A percentile compares a stretch with the other conserved stretches of the same genome.
Conservation (phyloP, 2,888 invertebrate species). For the Apamea monoglypha region DNA sequence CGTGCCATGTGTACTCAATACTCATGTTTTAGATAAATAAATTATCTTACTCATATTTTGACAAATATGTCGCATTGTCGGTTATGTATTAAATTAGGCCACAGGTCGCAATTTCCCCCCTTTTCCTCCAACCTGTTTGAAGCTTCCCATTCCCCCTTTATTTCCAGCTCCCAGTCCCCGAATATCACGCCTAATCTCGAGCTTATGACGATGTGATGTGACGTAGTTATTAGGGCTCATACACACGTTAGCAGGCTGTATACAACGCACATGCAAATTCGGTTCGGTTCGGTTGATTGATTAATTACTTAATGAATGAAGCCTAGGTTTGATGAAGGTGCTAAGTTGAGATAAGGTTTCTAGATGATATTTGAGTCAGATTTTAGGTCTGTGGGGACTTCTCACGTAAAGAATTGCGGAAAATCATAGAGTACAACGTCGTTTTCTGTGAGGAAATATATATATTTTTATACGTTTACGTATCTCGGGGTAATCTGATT, state of each 20-base stretch:
- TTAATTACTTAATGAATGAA: slow-evolving; percentile 34
- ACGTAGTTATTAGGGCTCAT: slow-evolving; percentile 24
- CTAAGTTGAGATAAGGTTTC: slow-evolving; percentile 27
- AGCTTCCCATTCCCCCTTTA: not conserved
- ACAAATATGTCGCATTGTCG: not conserved
- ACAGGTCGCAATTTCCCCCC: not conserved
- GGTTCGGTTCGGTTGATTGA: slow-evolving; percentile 42
- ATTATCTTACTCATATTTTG: not conserved
- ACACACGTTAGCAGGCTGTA: not conserved
- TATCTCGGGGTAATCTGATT: too few species aligned
- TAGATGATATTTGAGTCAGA: not conserved
- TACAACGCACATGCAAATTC: slow-evolving; percentile 18
- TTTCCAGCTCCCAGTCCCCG: not conserved
- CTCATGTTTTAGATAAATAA: too few species aligned
- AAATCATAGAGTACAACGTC: not conserved
- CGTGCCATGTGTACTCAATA: too few species aligned
- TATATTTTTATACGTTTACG: too few species aligned
- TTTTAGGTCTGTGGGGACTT: not conserved
- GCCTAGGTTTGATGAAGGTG: slow-evolving; percentile 39
- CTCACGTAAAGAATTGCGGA: not conserved
- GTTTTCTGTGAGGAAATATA: not conserved
- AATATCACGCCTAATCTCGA: slow-evolving; percentile 6
- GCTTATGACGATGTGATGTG: slow-evolving; percentile 21
- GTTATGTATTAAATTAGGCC: not conserved
- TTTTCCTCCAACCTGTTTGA: not conserved